Base-by-base conservation (phyloP, 1,140 invertebrate species). In the Drosophila setifemur region DNA sequence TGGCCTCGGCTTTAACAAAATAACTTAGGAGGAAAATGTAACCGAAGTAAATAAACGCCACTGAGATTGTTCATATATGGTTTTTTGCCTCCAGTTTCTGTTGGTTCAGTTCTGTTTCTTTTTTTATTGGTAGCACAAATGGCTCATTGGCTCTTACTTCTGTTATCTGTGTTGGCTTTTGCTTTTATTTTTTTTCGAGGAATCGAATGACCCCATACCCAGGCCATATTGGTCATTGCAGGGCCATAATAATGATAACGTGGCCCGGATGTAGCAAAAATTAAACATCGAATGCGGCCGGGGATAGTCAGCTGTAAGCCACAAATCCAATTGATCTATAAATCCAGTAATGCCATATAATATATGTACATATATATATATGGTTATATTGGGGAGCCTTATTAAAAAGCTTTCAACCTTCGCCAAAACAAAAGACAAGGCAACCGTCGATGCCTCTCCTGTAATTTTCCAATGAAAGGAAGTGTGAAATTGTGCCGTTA, bases 41-140 rank as follows among this genome's bases (percentile, higher is more conserved):
- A n/a, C n/a, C n/a, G n/a, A n/a, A n/a, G n/a, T n/a, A n/a, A n/a
- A n/a, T n/a, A n/a, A n/a, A n/a, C n/a, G n/a, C n/a, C n/a, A 5
- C 19, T 6, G 33, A 37, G 33, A 16, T 37, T 37, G 12, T 37
- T 37, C 16, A 18, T 37, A 9, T 7, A n/a, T n/a, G n/a, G n/a
- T 37, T 8, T 8, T 23, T 23, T 23, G 2, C 2, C 21, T 23
- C 21, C 21, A 6, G 2, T 23, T 23, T 12, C 37, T 11, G 61
- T 48, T 72, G 26, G 58, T 67, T n/a, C n/a, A n/a, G n/a, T n/a
- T n/a, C n/a, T n/a, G n/a, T n/a, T n/a, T n/a, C n/a, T n/a, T n/a
- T n/a, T n/a, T 71, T 72, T 72, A 72, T 67, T 67, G 68, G 53
- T 72, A 53, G 47, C 68, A 67, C 48, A 60, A 72, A 72, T 72